phyloP scores from a whole-genome alignment of 2,888 invertebrate species.

The Ischnura elegans region DNA sequence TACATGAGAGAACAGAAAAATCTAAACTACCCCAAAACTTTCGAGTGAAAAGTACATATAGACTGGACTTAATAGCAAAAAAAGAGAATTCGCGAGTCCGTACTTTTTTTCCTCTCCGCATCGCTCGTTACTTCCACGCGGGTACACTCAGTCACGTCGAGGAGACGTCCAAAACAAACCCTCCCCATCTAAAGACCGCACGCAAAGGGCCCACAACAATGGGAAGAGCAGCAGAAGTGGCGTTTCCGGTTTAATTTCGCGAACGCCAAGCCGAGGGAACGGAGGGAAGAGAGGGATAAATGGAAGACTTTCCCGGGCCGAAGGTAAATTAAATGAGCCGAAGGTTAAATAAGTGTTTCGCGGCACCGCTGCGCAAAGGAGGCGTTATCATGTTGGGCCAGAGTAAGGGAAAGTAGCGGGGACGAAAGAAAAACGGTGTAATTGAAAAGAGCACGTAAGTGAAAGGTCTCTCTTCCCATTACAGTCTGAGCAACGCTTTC shows the following conservation, averaged over 20 bases:
- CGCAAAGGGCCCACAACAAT: neutral
- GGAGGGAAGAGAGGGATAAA: neutral
- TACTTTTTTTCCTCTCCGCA: neutral
- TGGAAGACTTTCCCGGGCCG: neutral
- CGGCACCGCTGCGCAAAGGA: neutral
- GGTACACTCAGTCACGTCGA: neutral
- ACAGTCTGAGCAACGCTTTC: neutral
- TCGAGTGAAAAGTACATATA: too few species aligned
- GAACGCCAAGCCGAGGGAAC: neutral
- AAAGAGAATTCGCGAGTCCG: too few species aligned
- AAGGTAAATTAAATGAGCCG: neutral
- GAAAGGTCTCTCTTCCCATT: neutral
- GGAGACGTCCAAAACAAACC: neutral
- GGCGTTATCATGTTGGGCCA: neutral
- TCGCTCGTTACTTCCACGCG: neutral
- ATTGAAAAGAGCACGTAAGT: neutral
- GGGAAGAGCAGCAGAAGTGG: neutral
- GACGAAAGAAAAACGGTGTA: neutral
- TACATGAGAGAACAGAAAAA: too few species aligned
- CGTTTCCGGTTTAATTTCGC: neutral
- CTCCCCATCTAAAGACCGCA: neutral
- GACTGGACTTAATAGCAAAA: too few species aligned
- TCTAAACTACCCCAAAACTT: too few species aligned
- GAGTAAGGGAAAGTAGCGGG: neutral
- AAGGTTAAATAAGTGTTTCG: neutral